These are phyloP conservation scores for Lepidurus couesii DNA, from an alignment of 1,140 invertebrate genomes.

Conservation along the genomic window DNA sequence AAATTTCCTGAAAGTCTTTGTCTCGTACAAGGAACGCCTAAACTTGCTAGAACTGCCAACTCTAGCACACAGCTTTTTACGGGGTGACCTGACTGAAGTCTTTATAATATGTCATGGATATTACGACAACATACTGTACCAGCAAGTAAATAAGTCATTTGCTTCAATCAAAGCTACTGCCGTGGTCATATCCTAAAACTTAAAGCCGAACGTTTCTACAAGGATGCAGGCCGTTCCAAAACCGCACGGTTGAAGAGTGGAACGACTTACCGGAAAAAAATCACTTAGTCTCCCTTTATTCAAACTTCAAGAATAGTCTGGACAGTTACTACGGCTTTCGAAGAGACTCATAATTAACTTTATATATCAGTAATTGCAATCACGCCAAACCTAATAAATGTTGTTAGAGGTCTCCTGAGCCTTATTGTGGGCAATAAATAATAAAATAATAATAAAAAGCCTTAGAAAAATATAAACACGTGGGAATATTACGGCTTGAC, in stretches of 20 bases:
- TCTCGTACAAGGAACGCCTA: too few relatives aligned
- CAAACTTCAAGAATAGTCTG: background rate
- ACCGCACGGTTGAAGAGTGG: background rate
- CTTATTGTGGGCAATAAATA: too few relatives aligned
- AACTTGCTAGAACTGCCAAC: too few relatives aligned
- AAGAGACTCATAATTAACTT: background rate
- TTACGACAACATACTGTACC: too few relatives aligned
- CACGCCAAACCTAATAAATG: too few relatives aligned
- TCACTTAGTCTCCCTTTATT: background rate
- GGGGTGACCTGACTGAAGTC: too few relatives aligned
- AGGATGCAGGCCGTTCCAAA: background rate
- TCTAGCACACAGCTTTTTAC: too few relatives aligned
- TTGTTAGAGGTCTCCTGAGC: too few relatives aligned
- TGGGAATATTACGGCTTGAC: background rate
- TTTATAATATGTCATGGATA: too few relatives aligned
- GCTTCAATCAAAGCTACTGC: background rate
- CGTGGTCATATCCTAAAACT: background rate
- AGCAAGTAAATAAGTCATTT: background rate
- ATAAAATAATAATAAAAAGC: too few relatives aligned
- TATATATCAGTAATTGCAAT: background rate
- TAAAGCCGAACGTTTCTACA: background rate
- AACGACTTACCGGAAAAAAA: background rate
- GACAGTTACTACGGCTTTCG: conserved; percentile 43
- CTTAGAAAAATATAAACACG: too few relatives aligned
- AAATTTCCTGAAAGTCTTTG: too few relatives aligned